phyloP scores from a whole-genome alignment of 2,888 invertebrate species.

The Eupithecia exiguata region DNA sequence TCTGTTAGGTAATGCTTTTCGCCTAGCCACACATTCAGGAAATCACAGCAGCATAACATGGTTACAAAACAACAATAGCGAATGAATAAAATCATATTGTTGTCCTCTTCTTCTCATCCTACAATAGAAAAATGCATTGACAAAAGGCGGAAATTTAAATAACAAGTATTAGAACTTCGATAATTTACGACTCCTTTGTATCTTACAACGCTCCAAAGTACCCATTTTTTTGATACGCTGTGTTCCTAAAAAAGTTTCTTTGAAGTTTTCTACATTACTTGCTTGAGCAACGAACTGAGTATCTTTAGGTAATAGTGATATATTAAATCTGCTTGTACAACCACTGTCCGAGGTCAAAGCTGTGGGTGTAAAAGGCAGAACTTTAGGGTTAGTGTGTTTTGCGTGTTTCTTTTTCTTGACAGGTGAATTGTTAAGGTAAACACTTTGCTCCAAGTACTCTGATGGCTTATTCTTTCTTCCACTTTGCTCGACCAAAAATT shows the following conservation, averaged over 20 bases:
- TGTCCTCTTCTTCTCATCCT: neutral
- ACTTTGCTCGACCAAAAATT: constrained; percentile 67
- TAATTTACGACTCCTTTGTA: constrained; percentile 65
- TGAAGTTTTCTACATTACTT: constrained; percentile 62
- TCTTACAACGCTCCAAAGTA: constrained; percentile 69
- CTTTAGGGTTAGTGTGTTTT: constrained; percentile 63
- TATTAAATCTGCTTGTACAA: constrained; percentile 73
- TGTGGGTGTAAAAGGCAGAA: constrained; percentile 72
- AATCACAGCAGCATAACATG: neutral
- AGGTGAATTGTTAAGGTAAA: constrained; percentile 65
- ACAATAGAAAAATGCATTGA: constrained; percentile 37
- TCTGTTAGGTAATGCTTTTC: neutral
- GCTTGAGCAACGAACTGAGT: constrained; percentile 68
- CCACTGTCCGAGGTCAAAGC: constrained; percentile 69
- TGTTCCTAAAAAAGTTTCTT: constrained; percentile 61
- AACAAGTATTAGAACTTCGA: constrained; percentile 66
- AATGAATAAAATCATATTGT: neutral
- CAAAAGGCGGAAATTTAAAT: constrained; percentile 49
- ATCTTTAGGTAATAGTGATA: constrained; percentile 66
- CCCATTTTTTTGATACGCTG: constrained; percentile 67
- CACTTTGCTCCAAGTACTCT: constrained; percentile 73
- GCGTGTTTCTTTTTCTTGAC: constrained; percentile 52
- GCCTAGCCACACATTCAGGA: neutral
- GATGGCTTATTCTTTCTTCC: constrained; percentile 70
- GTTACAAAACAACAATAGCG: neutral